Conservation (phyloP, 2,113 vertebrate genomes). For the Cariama cristata region DNA sequence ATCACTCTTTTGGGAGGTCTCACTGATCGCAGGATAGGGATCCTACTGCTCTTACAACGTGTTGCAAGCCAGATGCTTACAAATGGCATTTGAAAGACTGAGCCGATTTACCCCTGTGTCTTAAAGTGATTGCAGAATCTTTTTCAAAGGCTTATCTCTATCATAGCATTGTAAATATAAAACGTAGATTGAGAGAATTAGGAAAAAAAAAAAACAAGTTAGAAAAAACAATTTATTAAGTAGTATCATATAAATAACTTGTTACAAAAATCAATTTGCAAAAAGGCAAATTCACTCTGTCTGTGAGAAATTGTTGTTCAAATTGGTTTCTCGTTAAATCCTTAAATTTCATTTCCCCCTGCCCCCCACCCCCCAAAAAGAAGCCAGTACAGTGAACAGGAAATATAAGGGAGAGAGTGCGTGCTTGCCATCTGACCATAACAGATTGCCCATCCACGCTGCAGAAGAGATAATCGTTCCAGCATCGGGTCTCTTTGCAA, state of each 20-base stretch:
- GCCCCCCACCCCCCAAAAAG: slow-evolving; percentile 27
- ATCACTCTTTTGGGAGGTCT: background rate
- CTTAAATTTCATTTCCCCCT: slow-evolving; percentile 68
- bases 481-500: slow-evolving; percentile 28
- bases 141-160: background rate
- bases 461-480: slow-evolving; percentile 65
- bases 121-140: background rate
- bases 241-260: slow-evolving; percentile 95
- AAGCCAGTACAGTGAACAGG: slow-evolving; percentile 77
- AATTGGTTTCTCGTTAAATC: slow-evolving; percentile 78
- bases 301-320: slow-evolving; percentile 81
- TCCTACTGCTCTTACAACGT: background rate
- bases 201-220: slow-evolving; percentile 55
- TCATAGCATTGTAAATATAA: background rate
- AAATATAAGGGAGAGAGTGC: slow-evolving; percentile 63
- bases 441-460: slow-evolving; percentile 60
- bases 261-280: slow-evolving; percentile 98
- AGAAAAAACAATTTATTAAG: slow-evolving; percentile 89
- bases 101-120: background rate
- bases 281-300: slow-evolving; percentile 88
- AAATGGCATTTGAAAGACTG: background rate
- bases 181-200: slow-evolving; percentile 51
- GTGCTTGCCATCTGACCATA: slow-evolving; percentile 60
- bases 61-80: background rate
- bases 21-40: background rate